Evolutionary conservation across 2,797 vertebrate genomes (phyloP).

Genomic region (Oreortyx pictus): DNA sequence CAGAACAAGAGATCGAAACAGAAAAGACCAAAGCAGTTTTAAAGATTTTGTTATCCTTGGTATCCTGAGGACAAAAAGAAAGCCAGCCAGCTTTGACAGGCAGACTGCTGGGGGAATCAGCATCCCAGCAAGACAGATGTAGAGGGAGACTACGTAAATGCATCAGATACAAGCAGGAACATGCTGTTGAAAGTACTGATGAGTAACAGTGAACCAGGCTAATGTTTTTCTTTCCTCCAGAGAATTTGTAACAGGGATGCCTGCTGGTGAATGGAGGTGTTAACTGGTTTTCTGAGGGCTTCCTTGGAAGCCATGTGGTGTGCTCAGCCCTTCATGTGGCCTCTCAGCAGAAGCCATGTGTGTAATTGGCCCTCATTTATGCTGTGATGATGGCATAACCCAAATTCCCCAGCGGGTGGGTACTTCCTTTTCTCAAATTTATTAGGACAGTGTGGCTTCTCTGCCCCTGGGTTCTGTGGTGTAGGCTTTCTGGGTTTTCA

Average conservation of each 20-base stretch:
- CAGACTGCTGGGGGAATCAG: not conserved
- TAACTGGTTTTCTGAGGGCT: not conserved
- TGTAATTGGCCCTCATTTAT: not conserved
- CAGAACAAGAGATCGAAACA: not conserved
- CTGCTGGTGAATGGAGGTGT: not conserved
- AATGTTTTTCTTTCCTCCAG: not conserved
- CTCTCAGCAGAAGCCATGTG: not conserved
- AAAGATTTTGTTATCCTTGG: not conserved
- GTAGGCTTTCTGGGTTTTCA: not conserved
- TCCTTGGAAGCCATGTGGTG: fast-evolving
- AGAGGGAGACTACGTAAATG: not conserved
- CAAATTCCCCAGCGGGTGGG: not conserved
- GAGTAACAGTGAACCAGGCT: not conserved
- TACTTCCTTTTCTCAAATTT: not conserved
- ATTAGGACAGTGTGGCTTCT: not conserved
- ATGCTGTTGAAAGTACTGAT: fast-evolving
- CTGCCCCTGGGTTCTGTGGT: not conserved
- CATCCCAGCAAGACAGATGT: not conserved
- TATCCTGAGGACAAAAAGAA: not conserved
- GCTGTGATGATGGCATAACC: not conserved
- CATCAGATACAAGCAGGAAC: fast-evolving
- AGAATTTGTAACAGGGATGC: not conserved
- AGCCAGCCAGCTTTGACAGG: not conserved
- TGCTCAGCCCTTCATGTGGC: not conserved
- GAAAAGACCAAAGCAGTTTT: not conserved